Conservation (phyloP, 2,113 vertebrate genomes). For the Zonotrichia leucophrys region DNA sequence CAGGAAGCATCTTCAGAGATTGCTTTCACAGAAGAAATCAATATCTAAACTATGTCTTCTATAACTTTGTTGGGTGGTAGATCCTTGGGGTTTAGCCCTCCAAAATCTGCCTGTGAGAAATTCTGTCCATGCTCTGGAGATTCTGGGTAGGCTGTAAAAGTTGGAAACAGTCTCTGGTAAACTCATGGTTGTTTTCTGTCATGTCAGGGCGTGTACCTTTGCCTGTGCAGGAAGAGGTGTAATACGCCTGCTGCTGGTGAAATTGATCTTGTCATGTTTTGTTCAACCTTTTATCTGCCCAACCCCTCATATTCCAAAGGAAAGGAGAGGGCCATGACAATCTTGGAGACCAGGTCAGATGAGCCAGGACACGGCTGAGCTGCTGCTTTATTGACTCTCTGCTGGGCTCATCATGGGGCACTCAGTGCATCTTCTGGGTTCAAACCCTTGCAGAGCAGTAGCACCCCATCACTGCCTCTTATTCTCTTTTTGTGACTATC, state of each 20-base stretch:
- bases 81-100: not conserved
- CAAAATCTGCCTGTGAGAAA: not conserved
- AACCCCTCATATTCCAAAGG: not conserved
- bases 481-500: not conserved
- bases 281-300: not conserved
- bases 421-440: rapidly evolving
- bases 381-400: not conserved
- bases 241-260: not conserved
- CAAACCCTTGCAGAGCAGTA: not conserved
- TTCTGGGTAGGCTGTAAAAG: not conserved
- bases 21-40: not conserved
- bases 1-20: not conserved
- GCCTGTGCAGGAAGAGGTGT: not conserved
- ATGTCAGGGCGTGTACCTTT: not conserved
- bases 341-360: not conserved
- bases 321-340: not conserved
- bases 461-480: not conserved
- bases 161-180: not conserved
- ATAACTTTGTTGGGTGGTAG: not conserved
- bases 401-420: too few relatives aligned
- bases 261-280: not conserved
- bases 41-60: not conserved
- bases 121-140: not conserved
- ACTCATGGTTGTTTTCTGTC: rapidly evolving
- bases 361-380: not conserved